phyloP scores from a whole-genome alignment of 2,113 vertebrate species.

The Labeo rohita region DNA sequence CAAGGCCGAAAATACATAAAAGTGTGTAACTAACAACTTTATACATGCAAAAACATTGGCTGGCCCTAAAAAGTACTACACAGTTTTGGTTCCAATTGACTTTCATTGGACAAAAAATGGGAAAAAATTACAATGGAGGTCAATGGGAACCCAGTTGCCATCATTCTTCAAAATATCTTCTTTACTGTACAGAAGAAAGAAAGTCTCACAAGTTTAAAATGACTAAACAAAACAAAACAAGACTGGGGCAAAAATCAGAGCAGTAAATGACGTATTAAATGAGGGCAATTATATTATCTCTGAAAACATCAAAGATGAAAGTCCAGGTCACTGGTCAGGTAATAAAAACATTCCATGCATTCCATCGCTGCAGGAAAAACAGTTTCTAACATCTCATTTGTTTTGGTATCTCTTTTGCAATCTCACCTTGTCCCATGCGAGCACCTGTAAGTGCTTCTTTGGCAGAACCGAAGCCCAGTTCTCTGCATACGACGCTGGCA shows the following conservation, averaged over 20 bases:
- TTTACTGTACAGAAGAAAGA: no score
- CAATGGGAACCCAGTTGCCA: not conserved
- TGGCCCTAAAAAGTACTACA: not conserved
- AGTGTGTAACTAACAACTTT: not conserved
- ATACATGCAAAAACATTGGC: not conserved
- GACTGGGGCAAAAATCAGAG: no score
- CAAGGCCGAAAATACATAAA: not conserved
- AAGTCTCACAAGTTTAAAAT: no score
- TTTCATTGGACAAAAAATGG: no score
- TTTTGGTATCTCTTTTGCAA: not conserved
- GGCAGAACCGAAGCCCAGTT: conserved; percentile 94
- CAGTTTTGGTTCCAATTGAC: no score
- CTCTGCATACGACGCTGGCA: conserved; percentile 93
- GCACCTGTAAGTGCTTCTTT: conserved; percentile 90
- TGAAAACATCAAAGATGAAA: not conserved
- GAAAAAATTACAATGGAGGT: no score
- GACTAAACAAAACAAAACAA: no score
- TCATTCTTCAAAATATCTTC: not conserved
- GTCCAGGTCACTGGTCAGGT: not conserved
- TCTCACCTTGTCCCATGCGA: conserved; percentile 93
- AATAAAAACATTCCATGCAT: not conserved
- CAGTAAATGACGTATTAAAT: not conserved
- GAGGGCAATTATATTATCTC: not conserved
- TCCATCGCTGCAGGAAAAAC: not conserved
- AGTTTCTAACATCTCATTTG: no score